Base-by-base conservation (phyloP, 2,888 invertebrate species). In the Palloptera scutellata region DNA sequence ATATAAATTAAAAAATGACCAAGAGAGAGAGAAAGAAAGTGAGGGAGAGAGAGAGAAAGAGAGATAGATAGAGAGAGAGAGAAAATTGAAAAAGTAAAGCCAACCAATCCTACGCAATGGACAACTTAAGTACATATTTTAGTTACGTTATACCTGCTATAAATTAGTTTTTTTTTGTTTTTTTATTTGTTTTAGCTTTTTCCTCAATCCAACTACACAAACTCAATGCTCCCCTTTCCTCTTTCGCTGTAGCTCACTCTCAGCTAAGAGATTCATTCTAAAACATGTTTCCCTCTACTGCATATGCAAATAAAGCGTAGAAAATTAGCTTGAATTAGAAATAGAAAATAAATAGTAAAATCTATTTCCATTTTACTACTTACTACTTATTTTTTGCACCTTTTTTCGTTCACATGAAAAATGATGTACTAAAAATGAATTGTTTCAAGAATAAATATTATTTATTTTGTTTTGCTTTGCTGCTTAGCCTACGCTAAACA, bases 251-350 rank as follows among this genome's bases (percentile, higher is more conserved):
- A 4, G 30, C 3, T 4, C 30, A 2, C 30, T 30, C 30, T 30
- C 2, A 30, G 6, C 30, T 17, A 53, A 15, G 17, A 41, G 13
- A 9, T 63, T 55, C n/a, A n/a, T n/a, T n/a, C n/a, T 11, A 30
- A 19, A 45, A 43, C 58, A 60, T 48, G 60, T 60, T 60, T 19
- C 72, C 57, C 55, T 69, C 57, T 43, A 68, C 69, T 69, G 62
- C 71, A 65, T 70, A 64, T 67, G 61, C 57, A 67, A 64, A 70
- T 61, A 59, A 70, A 67, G 58, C 61, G 62, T 67, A 51, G 54
- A 20, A 65, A 70, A 63, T 63, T 58, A 11, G n/a, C 43, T 45
- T 53, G 20, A 53, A 54, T 13, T 15, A n/a, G n/a, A 40, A 42
- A 42, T 19, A n/a, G 41, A 41, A 8, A 15, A 57, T 55, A 55